A percentile compares a stretch with the other conserved stretches of the same genome.
These are phyloP conservation scores for Lysandra coridon DNA, from an alignment of 2,888 invertebrate species.

Conservation along the genomic window DNA sequence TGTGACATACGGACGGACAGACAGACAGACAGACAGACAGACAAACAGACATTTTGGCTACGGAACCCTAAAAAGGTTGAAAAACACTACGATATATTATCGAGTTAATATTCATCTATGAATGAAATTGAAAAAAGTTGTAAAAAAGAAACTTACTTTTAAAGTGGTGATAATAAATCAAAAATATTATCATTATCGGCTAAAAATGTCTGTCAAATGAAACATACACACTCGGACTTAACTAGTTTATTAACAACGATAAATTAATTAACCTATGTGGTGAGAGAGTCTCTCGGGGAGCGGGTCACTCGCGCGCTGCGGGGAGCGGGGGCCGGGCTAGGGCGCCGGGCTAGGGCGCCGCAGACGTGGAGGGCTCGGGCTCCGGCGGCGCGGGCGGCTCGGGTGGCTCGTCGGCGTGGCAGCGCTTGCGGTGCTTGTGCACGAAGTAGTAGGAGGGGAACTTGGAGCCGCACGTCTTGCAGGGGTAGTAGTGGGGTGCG, in stretches of 20 bases:
- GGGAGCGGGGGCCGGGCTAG: too few relatives aligned
- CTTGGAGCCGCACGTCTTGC: constrained; percentile 94
- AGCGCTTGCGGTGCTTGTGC: constrained; percentile 93
- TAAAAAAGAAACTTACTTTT: not conserved
- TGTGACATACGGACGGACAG: too few relatives aligned
- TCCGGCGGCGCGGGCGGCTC: constrained; percentile 43
- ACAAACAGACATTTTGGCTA: too few relatives aligned
- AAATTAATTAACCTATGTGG: constrained; percentile 49
- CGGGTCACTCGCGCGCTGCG: not conserved
- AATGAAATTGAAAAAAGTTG: too few relatives aligned
- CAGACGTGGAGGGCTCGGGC: constrained; percentile 54
- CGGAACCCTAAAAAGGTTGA: too few relatives aligned
- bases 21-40: too few relatives aligned
- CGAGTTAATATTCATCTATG: too few relatives aligned
- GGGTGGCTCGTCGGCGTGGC: constrained; percentile 84
- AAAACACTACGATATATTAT: too few relatives aligned
- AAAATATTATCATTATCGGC: not conserved
- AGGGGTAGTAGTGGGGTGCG: constrained; percentile 94
- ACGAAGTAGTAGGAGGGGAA: constrained; percentile 97
- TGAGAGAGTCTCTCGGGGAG: constrained; percentile 29
- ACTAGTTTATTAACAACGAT: constrained; percentile 50
- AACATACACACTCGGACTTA: constrained; percentile 43
- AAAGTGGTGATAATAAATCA: not conserved
- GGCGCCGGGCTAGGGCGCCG: not conserved
- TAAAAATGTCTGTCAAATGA: constrained; percentile 36